Evolutionary conservation across 2,797 vertebrate genomes (phyloP).

Genomic region (Spinus pinus): DNA sequence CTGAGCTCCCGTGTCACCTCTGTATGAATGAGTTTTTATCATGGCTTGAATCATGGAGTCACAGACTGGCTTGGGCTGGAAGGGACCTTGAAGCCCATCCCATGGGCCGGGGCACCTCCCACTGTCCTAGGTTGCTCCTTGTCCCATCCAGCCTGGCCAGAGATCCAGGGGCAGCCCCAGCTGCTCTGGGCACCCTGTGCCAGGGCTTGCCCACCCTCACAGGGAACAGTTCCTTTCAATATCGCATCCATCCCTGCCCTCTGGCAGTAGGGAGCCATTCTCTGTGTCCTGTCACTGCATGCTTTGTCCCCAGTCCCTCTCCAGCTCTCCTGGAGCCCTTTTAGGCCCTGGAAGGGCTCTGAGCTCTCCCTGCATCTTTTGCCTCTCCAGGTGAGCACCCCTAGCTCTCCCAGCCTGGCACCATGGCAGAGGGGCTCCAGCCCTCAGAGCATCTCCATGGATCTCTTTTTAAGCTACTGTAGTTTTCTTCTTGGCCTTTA

Average conservation of each 20-base stretch:
- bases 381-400: fast-evolving
- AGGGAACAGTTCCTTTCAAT: fast-evolving
- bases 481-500: neutral
- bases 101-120: neutral
- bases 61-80: neutral
- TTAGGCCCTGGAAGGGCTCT: fast-evolving
- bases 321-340: neutral
- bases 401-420: neutral
- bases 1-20: fast-evolving
- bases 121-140: fast-evolving
- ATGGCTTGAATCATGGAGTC: neutral
- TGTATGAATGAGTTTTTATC: fast-evolving
- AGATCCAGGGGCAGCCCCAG: neutral
- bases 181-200: neutral
- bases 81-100: neutral
- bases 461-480: neutral
- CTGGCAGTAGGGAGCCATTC: neutral
- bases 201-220: fast-evolving
- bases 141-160: neutral
- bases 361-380: neutral
- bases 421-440: neutral
- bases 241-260: fast-evolving
- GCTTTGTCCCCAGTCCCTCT: neutral
- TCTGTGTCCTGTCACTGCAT: neutral
- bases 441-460: neutral